These are phyloP conservation scores for Rousettus madagascariensis DNA, from an alignment of 2,797 vertebrate species.

Conservation along the genomic window DNA sequence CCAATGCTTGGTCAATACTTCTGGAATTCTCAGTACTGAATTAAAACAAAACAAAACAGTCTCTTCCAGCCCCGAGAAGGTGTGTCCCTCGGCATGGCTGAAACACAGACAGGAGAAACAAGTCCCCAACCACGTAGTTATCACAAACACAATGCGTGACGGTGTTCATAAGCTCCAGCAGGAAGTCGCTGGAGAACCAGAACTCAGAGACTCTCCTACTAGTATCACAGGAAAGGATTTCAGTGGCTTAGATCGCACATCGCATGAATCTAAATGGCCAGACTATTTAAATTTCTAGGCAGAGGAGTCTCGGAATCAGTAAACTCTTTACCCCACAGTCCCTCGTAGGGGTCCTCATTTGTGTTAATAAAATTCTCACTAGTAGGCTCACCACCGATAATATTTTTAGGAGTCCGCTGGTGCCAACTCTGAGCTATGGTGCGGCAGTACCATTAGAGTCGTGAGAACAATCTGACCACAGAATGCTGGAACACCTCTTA, in stretches of 20 bases:
- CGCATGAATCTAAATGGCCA: not conserved
- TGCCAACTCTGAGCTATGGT: not conserved
- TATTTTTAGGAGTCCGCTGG: not conserved
- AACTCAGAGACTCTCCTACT: not conserved
- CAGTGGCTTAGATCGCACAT: not conserved
- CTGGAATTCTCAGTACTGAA: not conserved
- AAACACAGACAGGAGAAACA: not conserved
- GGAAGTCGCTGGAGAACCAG: not conserved
- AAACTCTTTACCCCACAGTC: not conserved
- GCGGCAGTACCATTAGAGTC: not conserved
- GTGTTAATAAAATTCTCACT: conserved; percentile 14
- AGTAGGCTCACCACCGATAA: not conserved
- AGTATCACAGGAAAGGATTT: not conserved
- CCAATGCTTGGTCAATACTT: not conserved
- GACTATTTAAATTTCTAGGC: conserved; percentile 24
- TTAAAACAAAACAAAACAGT: not conserved
- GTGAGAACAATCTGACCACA: not conserved
- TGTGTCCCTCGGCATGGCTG: not conserved
- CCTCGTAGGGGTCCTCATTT: not conserved
- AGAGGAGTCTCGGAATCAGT: not conserved
- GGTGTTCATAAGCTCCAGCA: not conserved
- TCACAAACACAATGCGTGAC: not conserved
- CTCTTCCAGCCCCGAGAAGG: not conserved
- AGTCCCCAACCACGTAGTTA: not conserved
- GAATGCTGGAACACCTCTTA: conserved; percentile 29